Percentiles rank a stretch among this genome's conserved stretches.
Evolutionary conservation across 2,797 vertebrate genomes (phyloP).

Genomic region (Alfaro cultratus): DNA sequence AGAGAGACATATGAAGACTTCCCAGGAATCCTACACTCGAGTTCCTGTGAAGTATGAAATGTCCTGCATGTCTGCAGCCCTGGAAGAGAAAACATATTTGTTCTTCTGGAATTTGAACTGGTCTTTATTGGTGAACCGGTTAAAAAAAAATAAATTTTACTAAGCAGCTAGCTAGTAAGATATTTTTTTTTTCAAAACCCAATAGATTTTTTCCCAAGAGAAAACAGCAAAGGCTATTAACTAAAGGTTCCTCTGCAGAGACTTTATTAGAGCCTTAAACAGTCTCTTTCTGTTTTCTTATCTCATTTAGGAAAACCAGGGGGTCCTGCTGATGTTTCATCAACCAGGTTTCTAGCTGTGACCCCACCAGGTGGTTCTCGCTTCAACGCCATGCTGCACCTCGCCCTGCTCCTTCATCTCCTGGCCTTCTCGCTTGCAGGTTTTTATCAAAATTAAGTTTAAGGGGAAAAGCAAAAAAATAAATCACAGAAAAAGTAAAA

Average conservation of each 20-base stretch:
- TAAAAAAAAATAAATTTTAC: not conserved
- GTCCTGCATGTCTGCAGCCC: not conserved
- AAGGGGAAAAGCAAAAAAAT: not conserved
- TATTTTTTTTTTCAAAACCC: not conserved
- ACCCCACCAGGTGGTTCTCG: conserved; percentile 70
- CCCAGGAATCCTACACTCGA: not conserved
- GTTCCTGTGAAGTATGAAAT: not conserved
- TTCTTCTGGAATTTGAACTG: not conserved
- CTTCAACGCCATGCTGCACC: conserved; percentile 76
- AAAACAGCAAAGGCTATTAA: not conserved
- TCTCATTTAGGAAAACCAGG: conserved; percentile 64
- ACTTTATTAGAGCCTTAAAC: not conserved
- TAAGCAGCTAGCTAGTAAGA: not conserved
- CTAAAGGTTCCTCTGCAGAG: not conserved
- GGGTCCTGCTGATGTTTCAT: conserved; percentile 78
- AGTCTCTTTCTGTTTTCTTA: conserved; percentile 1
- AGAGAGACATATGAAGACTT: not conserved
- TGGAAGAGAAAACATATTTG: not conserved
- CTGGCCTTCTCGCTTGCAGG: conserved; percentile 67
- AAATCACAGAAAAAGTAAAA: conserved; percentile 3
- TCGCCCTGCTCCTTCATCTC: conserved; percentile 70
- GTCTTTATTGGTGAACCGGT: not conserved
- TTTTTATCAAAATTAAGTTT: conserved; percentile 49
- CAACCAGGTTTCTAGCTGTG: conserved; percentile 66
- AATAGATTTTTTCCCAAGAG: not conserved